Conservation (phyloP, 1,140 invertebrate species). For the Drosophila insularis region DNA sequence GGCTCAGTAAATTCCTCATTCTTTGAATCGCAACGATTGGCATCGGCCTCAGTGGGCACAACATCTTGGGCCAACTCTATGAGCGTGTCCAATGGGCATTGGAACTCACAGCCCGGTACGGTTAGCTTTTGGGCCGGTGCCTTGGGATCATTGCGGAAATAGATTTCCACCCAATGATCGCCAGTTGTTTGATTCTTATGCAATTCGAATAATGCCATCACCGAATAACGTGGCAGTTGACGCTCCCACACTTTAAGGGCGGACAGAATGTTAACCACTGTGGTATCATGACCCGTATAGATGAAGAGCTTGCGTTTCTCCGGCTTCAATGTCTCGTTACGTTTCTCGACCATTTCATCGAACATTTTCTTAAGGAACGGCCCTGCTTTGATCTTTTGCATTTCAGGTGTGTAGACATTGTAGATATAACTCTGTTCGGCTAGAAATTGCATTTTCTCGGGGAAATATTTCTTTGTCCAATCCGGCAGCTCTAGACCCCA, state of each 20-base stretch:
- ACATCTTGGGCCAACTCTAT: conserved; percentile 84
- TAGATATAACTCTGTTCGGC: conserved; percentile 85
- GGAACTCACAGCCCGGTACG: conserved; percentile 85
- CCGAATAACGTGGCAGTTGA: conserved; percentile 88
- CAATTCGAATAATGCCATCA: conserved; percentile 89
- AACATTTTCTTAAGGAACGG: conserved; percentile 86
- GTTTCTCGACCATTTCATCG: conserved; percentile 84
- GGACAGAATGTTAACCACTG: conserved; percentile 87
- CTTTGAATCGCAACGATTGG: conserved; percentile 84
- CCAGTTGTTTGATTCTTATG: conserved; percentile 84
- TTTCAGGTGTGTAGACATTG: conserved; percentile 85
- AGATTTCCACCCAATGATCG: conserved; percentile 85
- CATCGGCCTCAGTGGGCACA: conserved; percentile 84
- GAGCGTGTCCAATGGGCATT: conserved; percentile 85
- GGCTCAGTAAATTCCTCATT: conserved; percentile 84
- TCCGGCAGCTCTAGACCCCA: conserved; percentile 85
- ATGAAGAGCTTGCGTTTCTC: conserved; percentile 85
- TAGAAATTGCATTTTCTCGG: conserved; percentile 84
- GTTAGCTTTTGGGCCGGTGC: conserved; percentile 83
- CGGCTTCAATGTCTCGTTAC: conserved; percentile 83
- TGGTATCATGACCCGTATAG: conserved; percentile 90
- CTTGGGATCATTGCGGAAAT: conserved; percentile 85
- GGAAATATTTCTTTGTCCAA: conserved; percentile 86
- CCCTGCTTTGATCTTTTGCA: conserved; percentile 86
- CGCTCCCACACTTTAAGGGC: conserved; percentile 89